Percentiles rank a stretch among this genome's conserved stretches.
phyloP scores from a whole-genome alignment of 2,113 vertebrate species.

The Daboia siamensis region DNA sequence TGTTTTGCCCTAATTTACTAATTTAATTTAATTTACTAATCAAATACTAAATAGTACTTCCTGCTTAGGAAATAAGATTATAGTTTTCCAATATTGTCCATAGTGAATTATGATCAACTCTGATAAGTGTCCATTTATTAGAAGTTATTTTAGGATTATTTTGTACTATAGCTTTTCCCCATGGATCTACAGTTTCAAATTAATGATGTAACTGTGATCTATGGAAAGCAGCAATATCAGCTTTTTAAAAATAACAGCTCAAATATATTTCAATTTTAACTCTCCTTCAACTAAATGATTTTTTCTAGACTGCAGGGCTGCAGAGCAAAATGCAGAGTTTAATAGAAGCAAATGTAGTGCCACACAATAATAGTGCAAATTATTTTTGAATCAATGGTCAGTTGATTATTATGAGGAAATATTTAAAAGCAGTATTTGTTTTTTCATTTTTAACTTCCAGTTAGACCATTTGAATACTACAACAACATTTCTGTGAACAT shows the following conservation, averaged over 20 bases:
- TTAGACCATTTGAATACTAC: neutral
- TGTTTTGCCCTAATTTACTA: no score
- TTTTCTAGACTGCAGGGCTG: neutral
- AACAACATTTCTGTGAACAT: neutral
- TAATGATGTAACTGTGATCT: neutral
- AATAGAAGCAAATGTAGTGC: neutral
- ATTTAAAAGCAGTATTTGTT: constrained; percentile 8
- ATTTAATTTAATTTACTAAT: no score
- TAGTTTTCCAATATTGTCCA: neutral
- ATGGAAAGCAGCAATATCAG: neutral
- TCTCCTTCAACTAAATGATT: neutral
- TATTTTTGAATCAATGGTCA: neutral
- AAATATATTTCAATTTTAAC: neutral
- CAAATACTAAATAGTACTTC: neutral
- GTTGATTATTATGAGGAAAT: neutral
- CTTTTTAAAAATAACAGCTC: neutral
- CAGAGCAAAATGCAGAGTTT: neutral
- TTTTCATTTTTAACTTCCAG: neutral
- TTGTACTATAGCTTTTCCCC: neutral
- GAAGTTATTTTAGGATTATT: neutral
- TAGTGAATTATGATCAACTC: neutral
- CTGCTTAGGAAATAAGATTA: neutral
- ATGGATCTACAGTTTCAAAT: neutral
- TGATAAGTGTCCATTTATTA: neutral
- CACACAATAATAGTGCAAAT: constrained; percentile 4